phyloP scores from a whole-genome alignment of 2,113 vertebrate genomes.

The Prochilodus magdalenae region DNA sequence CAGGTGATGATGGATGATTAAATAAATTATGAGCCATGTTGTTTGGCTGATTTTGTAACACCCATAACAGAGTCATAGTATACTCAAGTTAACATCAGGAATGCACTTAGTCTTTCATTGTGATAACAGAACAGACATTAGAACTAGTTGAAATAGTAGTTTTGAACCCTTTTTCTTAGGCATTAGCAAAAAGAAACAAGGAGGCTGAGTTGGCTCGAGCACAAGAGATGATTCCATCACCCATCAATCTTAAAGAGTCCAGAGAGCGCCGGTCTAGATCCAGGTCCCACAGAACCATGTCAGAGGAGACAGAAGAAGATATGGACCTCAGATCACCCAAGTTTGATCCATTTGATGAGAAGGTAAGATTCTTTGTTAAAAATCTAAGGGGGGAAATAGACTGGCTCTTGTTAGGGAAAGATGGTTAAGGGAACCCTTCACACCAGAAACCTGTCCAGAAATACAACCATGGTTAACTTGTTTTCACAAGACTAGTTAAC shows the following conservation, averaged over 20 bases:
- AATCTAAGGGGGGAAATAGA: no score
- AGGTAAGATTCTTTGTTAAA: constrained; percentile 43
- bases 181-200: constrained; percentile 82
- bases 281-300: constrained; percentile 81
- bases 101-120: background rate
- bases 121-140: background rate
- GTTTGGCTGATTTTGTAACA: background rate
- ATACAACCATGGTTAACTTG: no score
- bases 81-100: background rate
- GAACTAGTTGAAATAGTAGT: background rate
- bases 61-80: background rate
- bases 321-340: constrained; percentile 72
- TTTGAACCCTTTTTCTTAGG: constrained; percentile 68
- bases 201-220: constrained; percentile 73
- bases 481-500: no score
- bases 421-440: no score
- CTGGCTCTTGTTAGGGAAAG: no score
- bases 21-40: background rate
- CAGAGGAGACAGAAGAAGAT: constrained; percentile 78
- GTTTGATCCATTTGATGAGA: constrained; percentile 70
- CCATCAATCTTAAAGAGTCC: constrained; percentile 76
- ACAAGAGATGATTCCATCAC: constrained; percentile 88
- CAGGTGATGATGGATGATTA: background rate
- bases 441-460: no score
- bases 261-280: constrained; percentile 80